Base-by-base conservation (phyloP, 2,888 invertebrate species). In the Ametastegia equiseti region DNA sequence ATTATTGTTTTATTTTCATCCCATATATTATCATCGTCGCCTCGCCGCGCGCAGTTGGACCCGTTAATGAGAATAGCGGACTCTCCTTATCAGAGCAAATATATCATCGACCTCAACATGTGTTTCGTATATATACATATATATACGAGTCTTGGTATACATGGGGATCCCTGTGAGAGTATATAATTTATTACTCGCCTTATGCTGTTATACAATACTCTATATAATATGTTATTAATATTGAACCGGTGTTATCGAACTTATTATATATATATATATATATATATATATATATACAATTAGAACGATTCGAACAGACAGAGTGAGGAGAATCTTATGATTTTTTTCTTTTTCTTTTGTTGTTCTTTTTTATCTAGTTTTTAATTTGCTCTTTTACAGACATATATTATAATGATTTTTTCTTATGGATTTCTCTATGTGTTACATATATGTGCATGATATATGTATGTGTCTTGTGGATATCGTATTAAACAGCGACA, bases 231-330 rank as follows among this genome's bases (percentile, higher is more conserved):
- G 54, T 75, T 75, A 75, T 54, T 54, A 75, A 75, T 36, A 75
- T 54, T 54, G 54, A 50, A 45, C 45, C n/a, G 9, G 75, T 54
- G 50, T 75, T 75, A 54, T 75, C 75, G 71, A 75, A 75, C 54
- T 23, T 75, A n/a, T n/a, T n/a, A n/a, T n/a, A n/a, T n/a, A n/a
- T n/a, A n/a, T n/a, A n/a, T n/a, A n/a, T n/a, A n/a, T n/a, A n/a
- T n/a, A n/a, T n/a, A n/a, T n/a, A n/a, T n/a, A n/a, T n/a, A 39
- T 67, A 39, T 9, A 75, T 54, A 54, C 71, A 75, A 54, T 75
- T 50, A 54, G 54, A 75, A 75, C 75, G 30, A 45, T 33, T 54
- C 19, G 36, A 75, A 50, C n/a, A n/a, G 75, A 50, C 50, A 54
- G 50, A 11, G n/a, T 3, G 33, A 54, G 54, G 54, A n/a, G n/a